phyloP scores from a whole-genome alignment of 2,113 vertebrate genomes.

The Trematocara marginatum region DNA sequence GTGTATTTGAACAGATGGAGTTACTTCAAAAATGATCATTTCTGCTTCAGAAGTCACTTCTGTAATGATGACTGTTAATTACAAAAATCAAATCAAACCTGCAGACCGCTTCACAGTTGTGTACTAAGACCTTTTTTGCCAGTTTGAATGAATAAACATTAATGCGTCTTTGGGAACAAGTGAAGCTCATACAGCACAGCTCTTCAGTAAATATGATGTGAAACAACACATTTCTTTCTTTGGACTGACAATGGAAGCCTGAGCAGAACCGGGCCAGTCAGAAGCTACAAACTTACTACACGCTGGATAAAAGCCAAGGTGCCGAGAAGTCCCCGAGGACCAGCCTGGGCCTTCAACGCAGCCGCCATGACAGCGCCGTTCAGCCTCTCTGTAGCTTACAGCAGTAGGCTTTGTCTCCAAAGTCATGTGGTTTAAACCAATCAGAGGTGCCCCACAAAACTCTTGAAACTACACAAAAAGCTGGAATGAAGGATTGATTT shows the following conservation, averaged over 20 bases:
- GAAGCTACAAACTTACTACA: background rate
- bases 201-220: background rate
- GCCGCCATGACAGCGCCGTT: background rate
- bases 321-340: background rate
- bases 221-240: background rate
- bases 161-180: background rate
- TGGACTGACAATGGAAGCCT: background rate
- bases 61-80: background rate
- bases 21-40: background rate
- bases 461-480: background rate
- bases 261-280: background rate
- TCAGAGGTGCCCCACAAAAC: background rate
- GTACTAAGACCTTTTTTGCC: background rate
- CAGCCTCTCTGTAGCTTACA: background rate
- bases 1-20: background rate
- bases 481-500: background rate
- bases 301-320: background rate
- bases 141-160: background rate
- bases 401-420: background rate
- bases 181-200: background rate
- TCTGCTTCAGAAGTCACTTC: background rate
- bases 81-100: background rate
- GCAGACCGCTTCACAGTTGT: background rate
- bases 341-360: background rate
- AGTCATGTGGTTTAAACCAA: background rate